phyloP scores from a whole-genome alignment of 2,797 vertebrate genomes.

The Vespertilio murinus region DNA sequence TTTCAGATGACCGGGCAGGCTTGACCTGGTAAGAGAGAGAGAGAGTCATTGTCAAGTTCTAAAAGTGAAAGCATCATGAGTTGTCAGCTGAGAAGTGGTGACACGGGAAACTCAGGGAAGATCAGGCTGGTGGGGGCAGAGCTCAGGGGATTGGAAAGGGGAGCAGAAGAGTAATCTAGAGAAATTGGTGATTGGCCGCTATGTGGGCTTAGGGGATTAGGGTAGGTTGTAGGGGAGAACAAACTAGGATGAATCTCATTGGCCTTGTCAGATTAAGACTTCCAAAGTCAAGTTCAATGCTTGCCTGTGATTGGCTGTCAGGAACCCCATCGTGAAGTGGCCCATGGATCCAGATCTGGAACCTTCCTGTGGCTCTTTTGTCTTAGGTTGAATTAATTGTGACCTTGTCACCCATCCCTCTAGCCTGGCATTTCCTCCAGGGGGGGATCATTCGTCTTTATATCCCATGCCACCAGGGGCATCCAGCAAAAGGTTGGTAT shows the following conservation, averaged over 20 bases:
- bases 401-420: neutral
- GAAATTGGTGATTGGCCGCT: neutral
- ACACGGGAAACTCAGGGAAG: accelerated
- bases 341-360: neutral
- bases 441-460: neutral
- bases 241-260: neutral
- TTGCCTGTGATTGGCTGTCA: neutral
- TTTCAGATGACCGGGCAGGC: neutral
- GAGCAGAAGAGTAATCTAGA: neutral
- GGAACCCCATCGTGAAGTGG: neutral
- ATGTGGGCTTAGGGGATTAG: neutral
- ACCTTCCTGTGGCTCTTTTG: neutral
- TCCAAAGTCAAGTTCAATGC: neutral
- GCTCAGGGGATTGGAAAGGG: neutral
- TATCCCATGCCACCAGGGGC: neutral
- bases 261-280: neutral
- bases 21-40: neutral
- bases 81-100: neutral
- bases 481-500: neutral
- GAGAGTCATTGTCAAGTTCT: neutral
- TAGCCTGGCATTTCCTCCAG: neutral
- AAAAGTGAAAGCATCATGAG: neutral
- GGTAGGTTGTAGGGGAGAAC: neutral
- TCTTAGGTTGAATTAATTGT: neutral
- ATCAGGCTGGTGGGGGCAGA: neutral